phyloP scores from a whole-genome alignment of 2,797 vertebrate genomes.

The Chloroceryle amazona region DNA sequence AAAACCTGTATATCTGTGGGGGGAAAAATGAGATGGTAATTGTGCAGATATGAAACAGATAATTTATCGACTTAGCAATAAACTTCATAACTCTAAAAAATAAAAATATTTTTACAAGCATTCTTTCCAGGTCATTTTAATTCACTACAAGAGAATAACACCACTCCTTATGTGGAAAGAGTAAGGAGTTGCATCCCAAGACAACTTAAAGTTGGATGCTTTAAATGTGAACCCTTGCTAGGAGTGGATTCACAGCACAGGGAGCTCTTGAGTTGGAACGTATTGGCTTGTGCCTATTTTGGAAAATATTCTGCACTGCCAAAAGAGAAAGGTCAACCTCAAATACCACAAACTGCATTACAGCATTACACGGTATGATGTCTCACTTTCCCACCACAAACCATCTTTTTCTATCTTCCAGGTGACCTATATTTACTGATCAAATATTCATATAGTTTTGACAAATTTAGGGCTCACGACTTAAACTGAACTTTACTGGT shows the following conservation, averaged over 20 bases:
- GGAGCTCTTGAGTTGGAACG: rapidly evolving
- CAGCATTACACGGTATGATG: not conserved
- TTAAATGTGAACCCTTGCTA: not conserved
- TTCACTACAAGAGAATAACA: not conserved
- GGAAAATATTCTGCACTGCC: not conserved
- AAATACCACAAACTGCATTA: not conserved
- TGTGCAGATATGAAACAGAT: not conserved
- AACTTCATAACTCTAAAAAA: not conserved
- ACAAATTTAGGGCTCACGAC: not conserved
- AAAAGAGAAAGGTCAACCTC: constrained; percentile 19
- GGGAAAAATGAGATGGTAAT: not conserved
- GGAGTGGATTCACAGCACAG: not conserved
- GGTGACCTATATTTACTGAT: not conserved
- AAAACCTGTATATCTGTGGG: not conserved
- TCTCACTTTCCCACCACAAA: not conserved
- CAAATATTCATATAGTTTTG: constrained; percentile 4
- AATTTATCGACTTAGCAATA: not conserved
- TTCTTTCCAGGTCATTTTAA: not conserved
- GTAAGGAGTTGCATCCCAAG: not conserved
- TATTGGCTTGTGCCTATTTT: not conserved
- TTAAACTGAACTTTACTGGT: not conserved
- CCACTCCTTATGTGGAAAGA: not conserved
- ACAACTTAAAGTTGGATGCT: not conserved
- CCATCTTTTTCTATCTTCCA: not conserved
- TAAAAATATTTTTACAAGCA: not conserved